Evolutionary conservation across 2,797 vertebrate genomes (phyloP), one percentile per base, ranked within the genome.

Genomic region (Synaphobranchus kaupii): DNA sequence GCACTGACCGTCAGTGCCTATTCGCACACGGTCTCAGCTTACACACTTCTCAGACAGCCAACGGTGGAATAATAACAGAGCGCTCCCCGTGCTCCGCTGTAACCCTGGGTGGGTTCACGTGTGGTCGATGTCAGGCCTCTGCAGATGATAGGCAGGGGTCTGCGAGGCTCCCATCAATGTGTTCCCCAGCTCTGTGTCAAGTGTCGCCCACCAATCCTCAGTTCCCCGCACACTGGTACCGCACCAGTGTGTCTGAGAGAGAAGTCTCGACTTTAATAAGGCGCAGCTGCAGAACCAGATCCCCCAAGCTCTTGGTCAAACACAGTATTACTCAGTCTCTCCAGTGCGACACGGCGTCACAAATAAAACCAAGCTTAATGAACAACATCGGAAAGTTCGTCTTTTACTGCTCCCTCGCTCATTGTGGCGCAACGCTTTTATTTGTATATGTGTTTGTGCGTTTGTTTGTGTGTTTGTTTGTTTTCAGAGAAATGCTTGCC

Each of bases 321-420:
- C 84, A 76, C 34, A 83, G 71, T 73, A n/a, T 84, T 88, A 50
- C 85, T 86, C 85, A 76, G 80, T 78, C 76, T 71, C 81, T 87
- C 54, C 80, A 87, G 78, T 68, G 31, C 86, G 80, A 28, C 81
- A 34, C 85, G 50, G 34, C 66, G 88, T 86, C 85, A 85, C 56
- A 87, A 84, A 87, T 76, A 86, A 88, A 86, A 86, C 85, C 48
- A 20, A 63, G 50, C 83, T 84, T 86, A 88, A 86, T 88, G 63
- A 86, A 80, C 86, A 88, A 86, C 68, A 76, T 58, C 60, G 28
- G 68, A 80, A 78, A 60, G 66, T 76, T 84, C 39, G 50, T 86
- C 84, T 88, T 85, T 85, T 87, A 80, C 87, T 81, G 31, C 25
- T 80, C 84, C 71, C 87, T 58, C n/a, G 31, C 86, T 73, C 83